Evolutionary conservation across 2,113 vertebrate species (phyloP), one percentile per base, ranked within the genome.

Genomic region (Tonatia bakeri): DNA sequence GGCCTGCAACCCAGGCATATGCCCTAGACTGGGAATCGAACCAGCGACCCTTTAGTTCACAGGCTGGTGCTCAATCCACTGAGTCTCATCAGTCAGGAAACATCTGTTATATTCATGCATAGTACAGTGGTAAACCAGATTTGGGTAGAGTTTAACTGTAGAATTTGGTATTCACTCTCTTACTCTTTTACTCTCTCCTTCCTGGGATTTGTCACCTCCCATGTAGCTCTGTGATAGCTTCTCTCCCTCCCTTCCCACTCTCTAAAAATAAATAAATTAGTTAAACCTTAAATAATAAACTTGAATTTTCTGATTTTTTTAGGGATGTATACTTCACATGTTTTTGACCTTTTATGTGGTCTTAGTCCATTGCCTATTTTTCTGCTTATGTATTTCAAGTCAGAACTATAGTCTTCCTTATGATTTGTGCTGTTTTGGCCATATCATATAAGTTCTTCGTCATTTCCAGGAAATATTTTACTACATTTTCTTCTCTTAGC

Each of bases 241-340:
- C 22, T 59, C 24, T 59, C 56, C 5, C 56, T 26, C 22, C 56
- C 56, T 59, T 59, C 56, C 56, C 24, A 9, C 22, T 59, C 56
- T 59, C 22, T 59, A 59, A 59, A 59, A 59, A 26, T 56, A 56
- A 56, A 56, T 56, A 11, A 59, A 26, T 26, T 59, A 59, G 24
- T 59, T 59, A 59, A 59, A 59, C 24, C 24, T 59, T 59, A 59
- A 59, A 59, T 8, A 26, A 26, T 59, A 26, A 59, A 59, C 24
- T 59, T 59, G 31, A 5, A 81, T 85, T 83, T 87, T 95, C 87
- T 95, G 61, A 65, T 91, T 92, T 82, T 82, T 67, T 94, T 59
- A 16, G 13, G 70, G 43, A 54, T 86, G 9, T 59, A 67, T 5
- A 22, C 20, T 83, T 94, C 28, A 50, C 54, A 7, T 38, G 26